A percentile compares a stretch with the other conserved stretches of the same genome.
These are phyloP conservation scores for Rhea americana DNA, from an alignment of 2,113 vertebrate species.

Conservation along the genomic window DNA sequence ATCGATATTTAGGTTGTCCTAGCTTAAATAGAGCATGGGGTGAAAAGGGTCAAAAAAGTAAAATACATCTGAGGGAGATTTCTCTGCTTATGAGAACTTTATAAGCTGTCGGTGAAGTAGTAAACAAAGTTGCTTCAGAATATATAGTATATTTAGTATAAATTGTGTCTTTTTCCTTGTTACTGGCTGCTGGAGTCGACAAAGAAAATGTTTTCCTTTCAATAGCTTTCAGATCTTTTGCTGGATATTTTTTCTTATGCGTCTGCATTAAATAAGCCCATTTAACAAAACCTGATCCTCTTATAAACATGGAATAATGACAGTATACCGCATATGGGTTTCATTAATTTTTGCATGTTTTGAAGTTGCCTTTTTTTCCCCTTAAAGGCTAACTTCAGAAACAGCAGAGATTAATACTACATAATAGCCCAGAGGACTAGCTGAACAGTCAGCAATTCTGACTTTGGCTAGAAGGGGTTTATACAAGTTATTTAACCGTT, in stretches of 20 bases:
- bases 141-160: conserved; percentile 27
- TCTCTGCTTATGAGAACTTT: neutral
- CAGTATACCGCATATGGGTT: conserved; percentile 61
- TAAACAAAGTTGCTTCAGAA: conserved; percentile 47
- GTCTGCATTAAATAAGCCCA: conserved; percentile 64
- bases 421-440: neutral
- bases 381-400: neutral
- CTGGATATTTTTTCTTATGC: conserved; percentile 46
- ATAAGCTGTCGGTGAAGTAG: conserved; percentile 32
- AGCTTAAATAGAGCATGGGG: neutral
- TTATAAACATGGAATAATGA: conserved; percentile 69
- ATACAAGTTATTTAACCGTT: conserved; percentile 12
- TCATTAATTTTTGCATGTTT: conserved; percentile 69
- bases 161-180: conserved; percentile 22
- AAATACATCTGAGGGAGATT: conserved; percentile 6
- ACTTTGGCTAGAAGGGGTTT: neutral
- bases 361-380: conserved; percentile 25
- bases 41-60: neutral
- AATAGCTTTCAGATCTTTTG: conserved; percentile 53
- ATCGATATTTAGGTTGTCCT: neutral
- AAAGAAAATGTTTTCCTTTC: conserved; percentile 59
- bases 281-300: conserved; percentile 69
- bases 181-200: conserved; percentile 30
- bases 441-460: neutral
- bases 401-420: conserved; percentile 14